A percentile compares a stretch with the other conserved stretches of the same genome.
These are phyloP conservation scores for Galeopterus variegatus DNA, from an alignment of 2,113 vertebrate species.

Conservation along the genomic window DNA sequence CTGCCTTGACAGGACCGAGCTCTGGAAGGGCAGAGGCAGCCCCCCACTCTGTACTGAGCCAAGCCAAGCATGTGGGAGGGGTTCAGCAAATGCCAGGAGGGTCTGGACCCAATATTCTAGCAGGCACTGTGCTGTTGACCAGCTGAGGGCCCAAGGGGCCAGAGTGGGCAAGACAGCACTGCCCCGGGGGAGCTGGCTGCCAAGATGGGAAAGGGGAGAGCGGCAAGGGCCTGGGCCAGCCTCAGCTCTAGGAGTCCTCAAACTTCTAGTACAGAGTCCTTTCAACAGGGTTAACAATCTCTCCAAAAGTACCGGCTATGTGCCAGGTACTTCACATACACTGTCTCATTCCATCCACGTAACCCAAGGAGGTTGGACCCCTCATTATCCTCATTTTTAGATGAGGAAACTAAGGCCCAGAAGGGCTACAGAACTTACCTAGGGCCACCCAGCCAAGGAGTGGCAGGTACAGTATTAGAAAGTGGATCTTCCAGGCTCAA, in stretches of 20 bases:
- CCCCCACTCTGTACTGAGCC: neutral
- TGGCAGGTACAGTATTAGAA: neutral
- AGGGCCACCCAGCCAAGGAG: neutral
- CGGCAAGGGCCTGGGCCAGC: rapidly evolving
- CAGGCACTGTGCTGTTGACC: rapidly evolving
- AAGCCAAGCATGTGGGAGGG: neutral
- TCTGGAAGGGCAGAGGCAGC: neutral
- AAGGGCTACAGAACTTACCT: neutral
- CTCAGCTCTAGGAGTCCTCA: neutral
- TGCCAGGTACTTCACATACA: neutral
- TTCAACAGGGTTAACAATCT: neutral
- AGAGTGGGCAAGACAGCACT: neutral
- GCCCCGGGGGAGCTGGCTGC: neutral
- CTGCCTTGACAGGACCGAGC: neutral
- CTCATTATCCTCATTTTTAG: neutral
- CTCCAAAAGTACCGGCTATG: neutral
- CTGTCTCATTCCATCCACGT: neutral
- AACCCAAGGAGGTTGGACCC: neutral
- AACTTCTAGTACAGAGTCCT: neutral
- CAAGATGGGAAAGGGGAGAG: rapidly evolving
- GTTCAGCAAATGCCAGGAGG: neutral
- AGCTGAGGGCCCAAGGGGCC: neutral
- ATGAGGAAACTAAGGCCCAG: neutral
- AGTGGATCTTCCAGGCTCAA: neutral
- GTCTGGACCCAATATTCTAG: neutral